A percentile compares a stretch with the other conserved stretches of the same genome.
These are phyloP conservation scores for Heliconius aoede DNA, from an alignment of 2,888 invertebrate genomes.

Conservation along the genomic window DNA sequence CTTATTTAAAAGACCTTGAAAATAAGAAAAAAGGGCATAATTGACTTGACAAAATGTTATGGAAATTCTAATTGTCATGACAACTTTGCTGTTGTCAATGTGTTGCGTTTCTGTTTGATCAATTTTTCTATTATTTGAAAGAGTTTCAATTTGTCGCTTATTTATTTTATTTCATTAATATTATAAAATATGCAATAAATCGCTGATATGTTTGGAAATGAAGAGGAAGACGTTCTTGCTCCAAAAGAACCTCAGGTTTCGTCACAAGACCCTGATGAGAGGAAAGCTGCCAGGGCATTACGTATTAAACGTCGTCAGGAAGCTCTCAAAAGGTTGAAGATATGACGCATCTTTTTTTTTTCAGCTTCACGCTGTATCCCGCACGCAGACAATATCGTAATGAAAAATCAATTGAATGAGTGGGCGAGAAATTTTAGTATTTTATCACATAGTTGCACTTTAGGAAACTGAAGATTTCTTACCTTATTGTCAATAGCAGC, in stretches of 20 bases:
- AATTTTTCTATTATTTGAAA: slow-evolving; percentile 9
- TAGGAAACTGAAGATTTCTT: no score
- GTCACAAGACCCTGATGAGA: slow-evolving; percentile 86
- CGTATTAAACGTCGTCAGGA: slow-evolving; percentile 86
- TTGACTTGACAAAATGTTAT: neutral
- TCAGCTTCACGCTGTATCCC: no score
- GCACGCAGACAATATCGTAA: no score
- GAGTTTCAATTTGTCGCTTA: neutral
- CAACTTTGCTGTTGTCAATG: neutral
- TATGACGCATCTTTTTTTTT: no score
- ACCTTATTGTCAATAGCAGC: no score
- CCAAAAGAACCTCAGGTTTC: slow-evolving; percentile 84
- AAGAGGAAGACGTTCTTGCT: slow-evolving; percentile 74
- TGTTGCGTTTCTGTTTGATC: slow-evolving; percentile 3
- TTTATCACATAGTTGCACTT: no score
- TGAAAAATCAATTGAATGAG: no score
- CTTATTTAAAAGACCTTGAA: no score
- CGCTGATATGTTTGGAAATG: slow-evolving; percentile 62
- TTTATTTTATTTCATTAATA: slow-evolving; percentile 25
- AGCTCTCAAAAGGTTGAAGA: slow-evolving; percentile 80
- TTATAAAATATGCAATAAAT: slow-evolving; percentile 52
- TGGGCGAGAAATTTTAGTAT: no score
- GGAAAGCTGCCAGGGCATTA: slow-evolving; percentile 87
- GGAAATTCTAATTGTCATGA: neutral
- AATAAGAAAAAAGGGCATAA: neutral